Percentiles rank a stretch among this genome's conserved stretches.
These are phyloP conservation scores for Exephanes ischioxanthus DNA, from an alignment of 2,888 invertebrate genomes.

Conservation along the genomic window DNA sequence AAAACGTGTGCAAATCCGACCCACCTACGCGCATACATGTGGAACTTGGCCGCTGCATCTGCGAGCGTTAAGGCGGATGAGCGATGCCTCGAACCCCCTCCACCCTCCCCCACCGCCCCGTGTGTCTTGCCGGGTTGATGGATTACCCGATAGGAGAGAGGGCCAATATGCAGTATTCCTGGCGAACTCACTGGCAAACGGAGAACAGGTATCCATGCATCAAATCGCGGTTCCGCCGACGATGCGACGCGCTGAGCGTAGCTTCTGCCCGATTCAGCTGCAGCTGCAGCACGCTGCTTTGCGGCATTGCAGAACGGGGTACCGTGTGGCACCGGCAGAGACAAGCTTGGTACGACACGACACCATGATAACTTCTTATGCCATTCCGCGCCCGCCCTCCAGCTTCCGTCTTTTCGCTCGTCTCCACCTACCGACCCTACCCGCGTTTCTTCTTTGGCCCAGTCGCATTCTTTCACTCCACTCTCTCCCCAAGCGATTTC, in stretches of 20 bases:
- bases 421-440: neutral
- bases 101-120: slow-evolving; percentile 33
- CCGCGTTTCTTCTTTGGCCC: neutral
- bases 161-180: slow-evolving; percentile 80
- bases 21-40: slow-evolving; percentile 68
- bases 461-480: neutral
- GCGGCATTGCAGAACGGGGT: slow-evolving; percentile 36
- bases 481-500: neutral
- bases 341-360: slow-evolving; percentile 41
- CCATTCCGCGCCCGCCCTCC: neutral
- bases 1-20: slow-evolving; percentile 61
- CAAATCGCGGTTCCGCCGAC: slow-evolving; percentile 71
- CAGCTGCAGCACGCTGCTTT: slow-evolving; percentile 33
- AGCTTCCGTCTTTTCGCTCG: neutral
- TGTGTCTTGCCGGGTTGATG: slow-evolving; percentile 79
- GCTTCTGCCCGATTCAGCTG: slow-evolving; percentile 24
- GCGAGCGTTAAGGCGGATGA: slow-evolving; percentile 80
- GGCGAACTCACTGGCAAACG: slow-evolving; percentile 70
- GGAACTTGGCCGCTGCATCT: slow-evolving; percentile 76
- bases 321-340: slow-evolving; percentile 38
- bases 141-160: slow-evolving; percentile 79
- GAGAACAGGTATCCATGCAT: slow-evolving; percentile 80
- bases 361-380: slow-evolving; percentile 45
- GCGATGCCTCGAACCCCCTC: slow-evolving; percentile 74
- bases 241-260: slow-evolving; percentile 14